Percentiles rank a stretch among this genome's conserved stretches.
Evolutionary conservation across 2,797 vertebrate species (phyloP).

Genomic region (Sibirionetta formosa): DNA sequence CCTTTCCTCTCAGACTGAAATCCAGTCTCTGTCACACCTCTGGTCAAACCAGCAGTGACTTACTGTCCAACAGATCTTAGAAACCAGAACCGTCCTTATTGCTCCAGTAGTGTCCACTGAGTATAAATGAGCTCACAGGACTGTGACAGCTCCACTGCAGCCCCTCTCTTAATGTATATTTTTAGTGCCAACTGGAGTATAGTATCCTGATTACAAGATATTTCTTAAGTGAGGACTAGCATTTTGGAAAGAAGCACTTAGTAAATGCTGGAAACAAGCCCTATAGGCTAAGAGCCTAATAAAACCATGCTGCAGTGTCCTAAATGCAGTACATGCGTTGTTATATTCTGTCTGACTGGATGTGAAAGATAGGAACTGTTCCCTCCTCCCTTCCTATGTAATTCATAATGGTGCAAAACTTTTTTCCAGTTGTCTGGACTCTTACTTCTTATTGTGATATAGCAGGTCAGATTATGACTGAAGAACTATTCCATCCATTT

Average conservation of each 20-base stretch:
- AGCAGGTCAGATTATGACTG: slow-evolving; percentile 32
- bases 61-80: neutral
- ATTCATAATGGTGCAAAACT: slow-evolving; percentile 58
- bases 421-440: slow-evolving; percentile 5
- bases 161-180: neutral
- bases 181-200: neutral
- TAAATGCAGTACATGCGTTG: slow-evolving; percentile 21
- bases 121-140: neutral
- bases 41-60: slow-evolving; percentile 35
- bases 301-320: neutral
- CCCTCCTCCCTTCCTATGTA: neutral
- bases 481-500: slow-evolving; percentile 71
- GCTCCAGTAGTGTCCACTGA: neutral
- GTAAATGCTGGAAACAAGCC: slow-evolving; percentile 24
- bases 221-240: slow-evolving; percentile 11
- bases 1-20: neutral
- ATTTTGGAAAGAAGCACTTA: slow-evolving; percentile 51
- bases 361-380: slow-evolving; percentile 29
- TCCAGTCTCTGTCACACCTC: neutral
- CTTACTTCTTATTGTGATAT: slow-evolving; percentile 50
- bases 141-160: neutral
- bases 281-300: slow-evolving; percentile 35
- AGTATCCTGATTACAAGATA: neutral
- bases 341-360: neutral
- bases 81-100: neutral